Conservation (phyloP, 2,113 vertebrate genomes). For the Dendropsophus ebraccatus region DNA sequence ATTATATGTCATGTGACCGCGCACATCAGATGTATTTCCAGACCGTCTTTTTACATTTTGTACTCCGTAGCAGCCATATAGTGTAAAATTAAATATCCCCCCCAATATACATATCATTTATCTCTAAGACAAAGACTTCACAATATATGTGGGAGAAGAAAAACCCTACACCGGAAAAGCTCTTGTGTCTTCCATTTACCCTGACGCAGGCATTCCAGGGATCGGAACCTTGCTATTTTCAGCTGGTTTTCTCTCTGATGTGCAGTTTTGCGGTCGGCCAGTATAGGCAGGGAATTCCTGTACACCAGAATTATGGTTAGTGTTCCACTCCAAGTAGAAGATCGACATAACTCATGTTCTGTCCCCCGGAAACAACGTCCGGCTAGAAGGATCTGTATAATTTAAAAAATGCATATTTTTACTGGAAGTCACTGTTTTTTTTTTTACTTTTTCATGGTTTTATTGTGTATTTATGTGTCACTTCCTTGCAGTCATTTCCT, state of each 20-base stretch:
- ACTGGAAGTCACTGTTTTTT: neutral
- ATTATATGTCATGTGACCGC: too few species aligned
- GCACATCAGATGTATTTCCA: too few species aligned
- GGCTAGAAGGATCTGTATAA: neutral
- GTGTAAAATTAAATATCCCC: neutral
- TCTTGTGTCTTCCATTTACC: neutral
- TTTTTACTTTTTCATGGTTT: neutral
- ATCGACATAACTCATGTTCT: neutral
- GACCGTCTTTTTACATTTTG: too few species aligned
- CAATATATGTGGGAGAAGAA: neutral
- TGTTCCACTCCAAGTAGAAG: neutral
- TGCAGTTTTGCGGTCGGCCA: conserved; percentile 7
- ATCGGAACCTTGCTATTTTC: conserved; percentile 31
- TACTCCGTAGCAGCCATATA: neutral
- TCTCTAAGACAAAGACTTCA: neutral
- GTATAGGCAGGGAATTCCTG: conserved; percentile 35
- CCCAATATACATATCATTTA: neutral
- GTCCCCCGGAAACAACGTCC: neutral
- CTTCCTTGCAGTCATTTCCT: neutral
- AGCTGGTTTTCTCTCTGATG: neutral
- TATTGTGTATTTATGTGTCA: neutral
- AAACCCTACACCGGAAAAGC: neutral
- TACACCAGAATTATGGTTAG: conserved; percentile 8
- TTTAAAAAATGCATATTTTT: too few species aligned
- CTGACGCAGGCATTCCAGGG: conserved; percentile 33